A percentile compares a stretch with the other conserved stretches of the same genome.
Evolutionary conservation across 2,113 vertebrate species (phyloP).

Genomic region (Arvicanthis niloticus): DNA sequence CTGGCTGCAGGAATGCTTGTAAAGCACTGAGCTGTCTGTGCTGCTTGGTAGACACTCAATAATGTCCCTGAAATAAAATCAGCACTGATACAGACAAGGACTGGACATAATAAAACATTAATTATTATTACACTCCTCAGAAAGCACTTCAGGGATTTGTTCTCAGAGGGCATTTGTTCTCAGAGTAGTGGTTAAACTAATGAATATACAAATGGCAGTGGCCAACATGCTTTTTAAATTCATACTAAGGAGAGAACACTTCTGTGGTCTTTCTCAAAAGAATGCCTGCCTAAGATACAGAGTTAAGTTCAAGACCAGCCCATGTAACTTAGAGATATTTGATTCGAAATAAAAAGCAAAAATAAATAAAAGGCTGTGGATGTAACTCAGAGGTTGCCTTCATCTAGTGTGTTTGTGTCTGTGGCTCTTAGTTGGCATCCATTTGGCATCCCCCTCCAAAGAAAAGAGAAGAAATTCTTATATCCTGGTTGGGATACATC

Average conservation of each 20-base stretch:
- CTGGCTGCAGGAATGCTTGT: not conserved
- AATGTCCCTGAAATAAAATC: conserved; percentile 31
- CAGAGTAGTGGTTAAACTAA: conserved; percentile 22
- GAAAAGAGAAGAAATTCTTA: not conserved
- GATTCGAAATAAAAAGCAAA: not conserved
- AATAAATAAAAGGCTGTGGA: not conserved
- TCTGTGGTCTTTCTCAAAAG: not conserved
- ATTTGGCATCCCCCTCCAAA: not conserved
- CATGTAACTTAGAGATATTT: not conserved
- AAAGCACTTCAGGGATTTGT: conserved; percentile 27
- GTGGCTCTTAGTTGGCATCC: not conserved
- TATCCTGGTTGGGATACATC: not conserved
- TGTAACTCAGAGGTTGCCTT: not conserved
- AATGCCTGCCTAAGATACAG: not conserved
- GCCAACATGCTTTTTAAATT: conserved; percentile 28
- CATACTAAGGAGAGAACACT: not conserved
- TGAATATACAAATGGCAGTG: not conserved
- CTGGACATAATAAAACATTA: conserved; percentile 18
- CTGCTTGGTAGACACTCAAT: not conserved
- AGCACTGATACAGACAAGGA: not conserved
- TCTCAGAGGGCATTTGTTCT: not conserved
- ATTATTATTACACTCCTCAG: not conserved
- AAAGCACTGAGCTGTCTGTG: not conserved
- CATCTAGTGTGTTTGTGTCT: not conserved
- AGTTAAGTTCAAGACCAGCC: not conserved